Evolutionary conservation across 2,113 vertebrate genomes (phyloP), one percentile per base, ranked within the genome.

Genomic region (Semnornis frantzii): DNA sequence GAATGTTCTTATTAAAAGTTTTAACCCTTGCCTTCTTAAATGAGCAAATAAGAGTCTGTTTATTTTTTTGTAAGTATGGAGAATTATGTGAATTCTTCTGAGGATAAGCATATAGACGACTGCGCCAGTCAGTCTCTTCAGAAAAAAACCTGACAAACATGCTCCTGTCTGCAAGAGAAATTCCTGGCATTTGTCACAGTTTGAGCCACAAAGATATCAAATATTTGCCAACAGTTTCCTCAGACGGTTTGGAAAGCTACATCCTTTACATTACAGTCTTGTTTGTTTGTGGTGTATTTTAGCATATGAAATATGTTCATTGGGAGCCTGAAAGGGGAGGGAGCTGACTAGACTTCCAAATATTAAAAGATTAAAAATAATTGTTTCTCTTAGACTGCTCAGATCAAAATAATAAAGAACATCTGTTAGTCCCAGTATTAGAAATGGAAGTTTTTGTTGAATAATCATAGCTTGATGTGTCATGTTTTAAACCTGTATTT

Each of bases 401-500:
- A 83, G 85, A 92, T 93, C 81, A 82, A 95, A 95, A 93, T 94
- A 97, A 96, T 92, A 78, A 95, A 87, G 82, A 97, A 92, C 94
- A 97, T 92, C 89, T 94, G 78, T 97, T 95, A 82, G n/a, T 83
- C 37, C 54, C 69, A 66, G 50, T 74, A 69, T 96, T 95, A 65
- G 71, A 80, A 77, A 54, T 65, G 11, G 73, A 84, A 75, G 74
- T 93, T 95, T 95, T 66, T 95, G 87, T 95, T 96, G 84, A 90
- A 95, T 97, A 92, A 89, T 86, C 62, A 59, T 81, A 96, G 80
- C 87, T 94, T 95, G 89, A 92, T 94, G 86, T 91, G 95, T 94
- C 85, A 39, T 73, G 89, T 92, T 93, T 95, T 94, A 97, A 97
- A 96, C 82, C 65, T 96, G 87, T 97, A 27, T 97, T 97, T 94